Base-by-base conservation (phyloP, 2,888 invertebrate species). In the Yponomeuta plumbellus region DNA sequence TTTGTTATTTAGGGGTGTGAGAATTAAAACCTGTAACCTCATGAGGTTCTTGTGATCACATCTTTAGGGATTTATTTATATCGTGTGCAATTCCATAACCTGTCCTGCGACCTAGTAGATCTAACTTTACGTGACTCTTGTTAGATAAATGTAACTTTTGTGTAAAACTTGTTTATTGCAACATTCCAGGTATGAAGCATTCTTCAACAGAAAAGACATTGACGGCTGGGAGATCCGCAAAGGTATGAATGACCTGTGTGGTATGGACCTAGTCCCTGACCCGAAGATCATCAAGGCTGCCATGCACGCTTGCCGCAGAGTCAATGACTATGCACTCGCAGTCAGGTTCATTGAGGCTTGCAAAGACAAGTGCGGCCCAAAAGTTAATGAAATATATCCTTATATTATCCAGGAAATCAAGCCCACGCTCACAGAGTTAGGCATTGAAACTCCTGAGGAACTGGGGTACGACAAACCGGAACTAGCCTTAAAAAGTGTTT, bases 401-500 rank as follows among this genome's bases (percentile, higher is more conserved):
- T 98, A 97, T 84, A 92, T 98, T 71, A 85, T 98, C 68, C 95
- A 97, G 85, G 96, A 99, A 92, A 95, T 99, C 74, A 93, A 94
- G 77, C 99, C 99, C 44, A 97, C 98, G 2, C 92, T 99, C 68
- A 94, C 94, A 59, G 98, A 99, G 89, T 92, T 99, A 68, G 99
- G 99, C 63, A 95, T 99, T 74, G 94, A 94, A 67, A 98, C 99
- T 40, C 97, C 96, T 0, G 99, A 99, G 84, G 97, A 99, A 81
- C 92, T 99, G 77, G 99, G 99, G 69, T 99, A 97, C 79, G 98
- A 99, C 88, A 96, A 98, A 88, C 99, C 99, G 68, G 99, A 99
- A 90, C 91, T 99, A 84, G 97, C 96, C 69, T 92, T 97, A 72
- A 88, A 94, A 76, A 93, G 93, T 76, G 94, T 96, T 67, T 95